A percentile compares a stretch with the other conserved stretches of the same genome.
phyloP scores from a whole-genome alignment of 2,888 invertebrate species.

The Nebria brevicollis region DNA sequence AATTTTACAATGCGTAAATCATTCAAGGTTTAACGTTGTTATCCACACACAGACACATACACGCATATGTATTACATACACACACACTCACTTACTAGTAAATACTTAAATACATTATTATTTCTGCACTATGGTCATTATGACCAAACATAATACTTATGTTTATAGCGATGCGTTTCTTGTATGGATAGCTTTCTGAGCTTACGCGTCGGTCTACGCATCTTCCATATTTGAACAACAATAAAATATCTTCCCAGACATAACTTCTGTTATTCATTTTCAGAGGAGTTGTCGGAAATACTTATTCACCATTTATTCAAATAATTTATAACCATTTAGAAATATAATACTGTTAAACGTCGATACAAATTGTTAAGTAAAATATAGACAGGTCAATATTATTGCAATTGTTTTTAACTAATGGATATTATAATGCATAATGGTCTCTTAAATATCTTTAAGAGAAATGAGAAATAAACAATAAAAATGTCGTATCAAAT shows the following conservation, averaged over 20 bases:
- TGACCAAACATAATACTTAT: not conserved
- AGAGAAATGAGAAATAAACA: no score
- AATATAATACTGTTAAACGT: not conserved
- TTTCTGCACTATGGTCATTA: not conserved
- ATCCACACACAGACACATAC: not conserved
- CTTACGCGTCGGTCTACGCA: not conserved
- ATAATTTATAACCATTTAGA: not conserved
- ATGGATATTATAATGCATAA: no score
- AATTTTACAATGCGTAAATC: slow-evolving; percentile 43
- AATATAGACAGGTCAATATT: not conserved
- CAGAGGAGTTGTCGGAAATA: not conserved
- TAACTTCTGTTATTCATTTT: not conserved
- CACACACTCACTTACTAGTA: not conserved
- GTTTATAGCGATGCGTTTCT: not conserved
- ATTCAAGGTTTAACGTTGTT: slow-evolving; percentile 30
- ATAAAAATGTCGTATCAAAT: no score
- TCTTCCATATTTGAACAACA: not conserved
- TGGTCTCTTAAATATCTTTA: no score
- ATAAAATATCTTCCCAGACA: not conserved
- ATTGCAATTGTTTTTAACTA: not conserved
- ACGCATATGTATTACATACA: no score
- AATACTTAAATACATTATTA: slow-evolving; percentile 1
- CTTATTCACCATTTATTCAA: not conserved
- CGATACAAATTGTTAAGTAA: not conserved
- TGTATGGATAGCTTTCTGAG: not conserved